Evolutionary conservation across 1,140 invertebrate genomes (phyloP), one percentile per base, ranked within the genome.

Genomic region (Zeugodacus cucurbitae): DNA sequence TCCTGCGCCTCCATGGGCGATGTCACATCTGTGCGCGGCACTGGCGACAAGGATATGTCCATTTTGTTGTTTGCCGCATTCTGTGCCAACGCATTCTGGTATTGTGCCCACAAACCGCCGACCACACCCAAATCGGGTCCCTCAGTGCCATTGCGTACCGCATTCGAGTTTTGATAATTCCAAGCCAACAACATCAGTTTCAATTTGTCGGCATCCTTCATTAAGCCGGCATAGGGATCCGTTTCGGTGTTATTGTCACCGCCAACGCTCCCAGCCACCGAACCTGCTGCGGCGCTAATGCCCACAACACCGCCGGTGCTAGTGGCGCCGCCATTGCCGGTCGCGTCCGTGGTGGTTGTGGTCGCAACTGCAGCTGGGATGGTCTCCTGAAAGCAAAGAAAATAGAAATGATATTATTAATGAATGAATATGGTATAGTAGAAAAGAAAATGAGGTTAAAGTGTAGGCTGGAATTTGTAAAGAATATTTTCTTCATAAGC

Each of bases 141-240:
- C 88, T 93, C 91, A 78, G 91, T 91, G 54, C 92, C 92, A 62
- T 93, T 93, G 67, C 93, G 91, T 70, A 93, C 91, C 94, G 95
- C 92, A 95, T 94, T 94, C 95, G 96, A 95, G 94, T 96, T 93
- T 94, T 96, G 96, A 94, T 96, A 96, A 95, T 97, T 97, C 96
- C 96, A 97, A 91, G 96, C 96, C 91, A 97, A 95, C 94, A 97
- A 95, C 96, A 97, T 97, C 94, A 96, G 94, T 95, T 96, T 97
- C 94, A 97, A 95, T 94, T 97, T 97, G 94, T 97, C 96, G 90
- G 96, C 96, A 93, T 97, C 96, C 96, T 97, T 97, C 95, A 96
- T 96, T 10, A 93, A 89, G 22, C 93, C 92, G 48, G 93, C 92
- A 85, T 93, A 93, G 32, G 93, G 90, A 86, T 93, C 93, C 37